Percentiles rank a stretch among this genome's conserved stretches.
Conservation (phyloP, 1,140 invertebrate species). For the Halyomorpha halys region DNA sequence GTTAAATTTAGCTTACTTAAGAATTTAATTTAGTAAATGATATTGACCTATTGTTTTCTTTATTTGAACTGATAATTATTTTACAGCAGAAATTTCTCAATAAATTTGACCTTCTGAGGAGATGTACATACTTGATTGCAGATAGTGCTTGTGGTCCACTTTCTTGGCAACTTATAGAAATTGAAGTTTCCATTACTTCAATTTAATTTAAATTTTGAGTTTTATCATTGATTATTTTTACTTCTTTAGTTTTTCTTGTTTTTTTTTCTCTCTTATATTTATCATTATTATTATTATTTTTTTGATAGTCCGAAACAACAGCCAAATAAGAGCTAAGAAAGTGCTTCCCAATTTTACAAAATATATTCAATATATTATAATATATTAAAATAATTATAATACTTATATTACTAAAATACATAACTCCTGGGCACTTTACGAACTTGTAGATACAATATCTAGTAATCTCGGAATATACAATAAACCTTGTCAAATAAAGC, state of each 20-base stretch:
- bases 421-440: slow-evolving; percentile 22
- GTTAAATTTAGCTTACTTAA: too few relatives aligned
- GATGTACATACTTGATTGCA: slow-evolving; percentile 4
- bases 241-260: neutral
- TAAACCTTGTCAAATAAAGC: slow-evolving; percentile 5
- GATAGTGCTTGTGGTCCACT: slow-evolving; percentile 7
- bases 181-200: neutral
- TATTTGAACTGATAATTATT: too few relatives aligned
- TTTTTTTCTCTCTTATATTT: neutral
- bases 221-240: neutral
- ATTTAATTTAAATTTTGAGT: neutral
- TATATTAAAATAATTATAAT: slow-evolving; percentile 25
- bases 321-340: slow-evolving; percentile 20
- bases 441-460: slow-evolving; percentile 11
- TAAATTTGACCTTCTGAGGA: neutral
- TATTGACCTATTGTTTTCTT: too few relatives aligned
- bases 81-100: too few relatives aligned
- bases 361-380: slow-evolving; percentile 23
- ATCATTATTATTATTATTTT: slow-evolving; percentile 4
- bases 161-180: slow-evolving; percentile 9
- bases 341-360: slow-evolving; percentile 25
- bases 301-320: slow-evolving; percentile 17
- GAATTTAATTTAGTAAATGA: too few relatives aligned
- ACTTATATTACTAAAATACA: slow-evolving; percentile 21
- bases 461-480: slow-evolving; percentile 13